Percentiles rank a stretch among this genome's conserved stretches.
Evolutionary conservation across 30 jellyfish, hydroid and myxozoan species (phyloP).

Genomic region (Chrysaora quinquecirrha): DNA sequence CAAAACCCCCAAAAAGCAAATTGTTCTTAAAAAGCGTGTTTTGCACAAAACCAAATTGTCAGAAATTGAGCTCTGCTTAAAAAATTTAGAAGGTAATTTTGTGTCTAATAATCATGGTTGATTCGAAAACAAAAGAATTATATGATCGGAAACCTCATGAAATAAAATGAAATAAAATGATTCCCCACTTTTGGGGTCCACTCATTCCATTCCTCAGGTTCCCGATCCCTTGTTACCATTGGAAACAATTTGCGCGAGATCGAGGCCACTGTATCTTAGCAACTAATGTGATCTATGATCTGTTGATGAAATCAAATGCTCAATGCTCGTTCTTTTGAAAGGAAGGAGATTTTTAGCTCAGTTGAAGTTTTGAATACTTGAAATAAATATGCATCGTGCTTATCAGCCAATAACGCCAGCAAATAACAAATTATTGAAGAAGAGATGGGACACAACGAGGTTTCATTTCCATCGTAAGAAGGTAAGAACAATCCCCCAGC

Average conservation of each 20-base stretch:
- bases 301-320: not conserved
- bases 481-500: constrained; percentile 37
- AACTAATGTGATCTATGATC: constrained; percentile 3
- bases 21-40: too few species aligned
- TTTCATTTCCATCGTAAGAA: constrained; percentile 84
- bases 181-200: not conserved
- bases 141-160: too few species aligned
- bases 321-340: too few species aligned
- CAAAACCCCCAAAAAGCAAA: too few species aligned
- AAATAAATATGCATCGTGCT: constrained; percentile 90
- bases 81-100: not conserved
- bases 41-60: too few species aligned
- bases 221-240: not conserved
- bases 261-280: constrained; percentile 1
- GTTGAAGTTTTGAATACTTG: not conserved
- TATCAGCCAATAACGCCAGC: constrained; percentile 99
- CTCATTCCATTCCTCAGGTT: not conserved
- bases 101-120: not conserved
- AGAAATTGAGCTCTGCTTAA: not conserved
- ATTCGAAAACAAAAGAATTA: too few species aligned
- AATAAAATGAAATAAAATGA: too few species aligned
- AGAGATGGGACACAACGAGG: constrained; percentile 93
- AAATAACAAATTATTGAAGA: constrained; percentile 80
- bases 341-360: not conserved
- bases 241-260: not conserved